These are phyloP conservation scores for Pocota personata DNA, from an alignment of 2,888 invertebrate species.

Conservation along the genomic window DNA sequence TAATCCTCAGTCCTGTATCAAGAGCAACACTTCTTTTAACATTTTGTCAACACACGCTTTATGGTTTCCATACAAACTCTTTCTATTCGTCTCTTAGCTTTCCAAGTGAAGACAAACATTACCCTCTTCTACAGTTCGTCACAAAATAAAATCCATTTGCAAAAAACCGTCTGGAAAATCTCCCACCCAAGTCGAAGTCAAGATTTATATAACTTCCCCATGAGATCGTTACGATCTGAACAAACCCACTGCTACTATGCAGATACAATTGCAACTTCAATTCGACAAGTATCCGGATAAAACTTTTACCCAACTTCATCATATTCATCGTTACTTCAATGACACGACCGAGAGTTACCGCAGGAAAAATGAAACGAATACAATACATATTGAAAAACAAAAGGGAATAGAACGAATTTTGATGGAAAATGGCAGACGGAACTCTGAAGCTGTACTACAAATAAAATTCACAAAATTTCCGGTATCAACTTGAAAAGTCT, in stretches of 20 bases:
- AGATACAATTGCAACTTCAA: neutral
- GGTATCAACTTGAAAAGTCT: slow-evolving; percentile 53
- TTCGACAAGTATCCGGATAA: neutral
- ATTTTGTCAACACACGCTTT: too few species aligned
- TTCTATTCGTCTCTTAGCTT: too few species aligned
- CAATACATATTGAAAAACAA: neutral
- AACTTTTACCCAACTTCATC: slow-evolving; percentile 9
- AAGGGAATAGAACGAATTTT: neutral
- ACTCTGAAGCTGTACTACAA: slow-evolving; percentile 13
- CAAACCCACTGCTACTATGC: neutral
- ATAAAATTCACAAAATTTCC: slow-evolving; percentile 45
- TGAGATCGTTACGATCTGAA: neutral
- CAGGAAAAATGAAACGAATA: neutral
- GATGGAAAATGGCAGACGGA: neutral
- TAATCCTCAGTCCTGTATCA: too few species aligned
- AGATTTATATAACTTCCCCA: neutral
- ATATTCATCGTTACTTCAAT: neutral
- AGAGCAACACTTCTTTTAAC: too few species aligned
- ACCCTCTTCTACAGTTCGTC: neutral
- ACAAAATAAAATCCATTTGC: neutral
- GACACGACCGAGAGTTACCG: neutral
- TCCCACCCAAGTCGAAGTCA: neutral
- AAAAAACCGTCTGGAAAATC: neutral
- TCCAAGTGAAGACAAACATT: too few species aligned
- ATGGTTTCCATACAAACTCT: too few species aligned